Conservation (phyloP, 2,113 vertebrate genomes). For the Pardalotus punctatus region DNA sequence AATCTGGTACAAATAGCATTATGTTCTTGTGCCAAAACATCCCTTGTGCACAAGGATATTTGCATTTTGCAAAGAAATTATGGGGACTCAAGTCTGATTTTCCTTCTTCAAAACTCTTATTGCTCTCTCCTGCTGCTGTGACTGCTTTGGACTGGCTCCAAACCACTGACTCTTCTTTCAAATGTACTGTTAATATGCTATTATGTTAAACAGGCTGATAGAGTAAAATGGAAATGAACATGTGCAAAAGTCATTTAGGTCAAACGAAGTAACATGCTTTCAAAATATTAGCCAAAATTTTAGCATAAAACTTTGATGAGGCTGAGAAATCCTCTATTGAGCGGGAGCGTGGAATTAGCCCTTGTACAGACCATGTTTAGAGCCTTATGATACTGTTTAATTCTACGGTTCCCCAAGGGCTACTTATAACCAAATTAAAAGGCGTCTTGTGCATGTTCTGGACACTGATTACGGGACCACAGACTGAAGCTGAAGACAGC, state of each 20-base stretch:
- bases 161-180: slow-evolving; percentile 63
- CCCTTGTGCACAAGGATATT: background rate
- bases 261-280: slow-evolving; percentile 63
- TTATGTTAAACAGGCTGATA: slow-evolving; percentile 65
- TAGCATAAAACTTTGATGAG: slow-evolving; percentile 67
- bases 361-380: slow-evolving; percentile 38
- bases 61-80: slow-evolving; percentile 40
- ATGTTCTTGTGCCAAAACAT: slow-evolving; percentile 2
- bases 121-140: slow-evolving; percentile 53
- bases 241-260: slow-evolving; percentile 67
- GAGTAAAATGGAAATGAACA: slow-evolving; percentile 59
- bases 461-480: slow-evolving; percentile 56
- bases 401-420: slow-evolving; percentile 46
- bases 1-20: slow-evolving; percentile 29
- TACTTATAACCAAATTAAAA: slow-evolving; percentile 62
- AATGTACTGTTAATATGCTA: slow-evolving; percentile 60
- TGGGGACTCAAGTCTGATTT: slow-evolving; percentile 20
- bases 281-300: slow-evolving; percentile 68
- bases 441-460: slow-evolving; percentile 52
- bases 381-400: slow-evolving; percentile 63
- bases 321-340: slow-evolving; percentile 49
- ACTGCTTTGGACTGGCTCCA: slow-evolving; percentile 61
- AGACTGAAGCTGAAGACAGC: slow-evolving; percentile 58
- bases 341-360: background rate
- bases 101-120: slow-evolving; percentile 44